Percentiles rank a stretch among this genome's conserved stretches.
Evolutionary conservation across 1,140 invertebrate species (phyloP).

Genomic region (Drosophila elegans): DNA sequence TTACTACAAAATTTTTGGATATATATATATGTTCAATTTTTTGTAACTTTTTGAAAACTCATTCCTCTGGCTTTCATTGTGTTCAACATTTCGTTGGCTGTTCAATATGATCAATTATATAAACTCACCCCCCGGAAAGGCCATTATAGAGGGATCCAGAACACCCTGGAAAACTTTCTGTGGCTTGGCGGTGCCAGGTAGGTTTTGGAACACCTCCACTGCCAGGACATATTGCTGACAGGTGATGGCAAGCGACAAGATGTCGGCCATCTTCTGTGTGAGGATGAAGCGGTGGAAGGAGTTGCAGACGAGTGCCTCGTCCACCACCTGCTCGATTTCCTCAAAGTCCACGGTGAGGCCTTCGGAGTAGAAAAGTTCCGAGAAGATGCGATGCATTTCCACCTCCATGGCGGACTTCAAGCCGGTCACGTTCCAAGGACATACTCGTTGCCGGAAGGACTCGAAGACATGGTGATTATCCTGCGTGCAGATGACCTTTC

Average conservation of each 20-base stretch:
- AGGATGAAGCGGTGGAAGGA: constrained; percentile 70
- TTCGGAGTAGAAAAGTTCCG: constrained; percentile 38
- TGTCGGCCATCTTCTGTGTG: constrained; percentile 39
- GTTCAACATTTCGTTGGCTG: too few relatives aligned
- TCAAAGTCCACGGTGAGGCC: constrained; percentile 31
- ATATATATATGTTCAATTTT: too few relatives aligned
- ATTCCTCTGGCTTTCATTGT: too few relatives aligned
- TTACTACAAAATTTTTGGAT: too few relatives aligned
- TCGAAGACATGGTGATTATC: constrained; percentile 47
- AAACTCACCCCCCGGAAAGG: constrained; percentile 47
- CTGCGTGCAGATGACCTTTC: constrained; percentile 36
- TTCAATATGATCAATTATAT: too few relatives aligned
- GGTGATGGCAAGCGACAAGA: constrained; percentile 23
- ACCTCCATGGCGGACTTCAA: constrained; percentile 50
- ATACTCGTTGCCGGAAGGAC: constrained; percentile 34
- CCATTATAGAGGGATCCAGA: constrained; percentile 55
- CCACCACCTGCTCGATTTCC: constrained; percentile 16
- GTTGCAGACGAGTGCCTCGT: constrained; percentile 59
- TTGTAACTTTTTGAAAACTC: too few relatives aligned
- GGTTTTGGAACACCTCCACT: constrained; percentile 36
- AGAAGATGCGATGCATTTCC: constrained; percentile 49
- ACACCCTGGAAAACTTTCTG: constrained; percentile 57
- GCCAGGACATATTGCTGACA: constrained; percentile 28
- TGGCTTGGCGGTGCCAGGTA: not conserved
- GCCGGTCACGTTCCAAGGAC: constrained; percentile 26